phyloP scores from a whole-genome alignment of 2,888 invertebrate genomes.

The Adelphocoris suturalis region DNA sequence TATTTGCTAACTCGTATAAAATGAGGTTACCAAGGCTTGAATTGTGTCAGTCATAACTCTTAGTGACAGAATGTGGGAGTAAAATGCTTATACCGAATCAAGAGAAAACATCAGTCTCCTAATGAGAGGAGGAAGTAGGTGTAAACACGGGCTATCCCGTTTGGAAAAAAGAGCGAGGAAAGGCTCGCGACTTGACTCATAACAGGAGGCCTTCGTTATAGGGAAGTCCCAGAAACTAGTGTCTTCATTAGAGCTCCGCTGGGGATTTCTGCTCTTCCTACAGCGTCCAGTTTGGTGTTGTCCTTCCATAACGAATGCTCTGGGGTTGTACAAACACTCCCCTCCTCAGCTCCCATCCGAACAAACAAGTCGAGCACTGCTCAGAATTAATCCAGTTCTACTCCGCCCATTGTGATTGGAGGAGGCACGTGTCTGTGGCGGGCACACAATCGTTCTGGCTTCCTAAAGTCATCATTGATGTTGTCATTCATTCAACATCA shows the following conservation, averaged over 20 bases:
- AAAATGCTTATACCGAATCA: slow-evolving; percentile 16
- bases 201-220: slow-evolving; percentile 11
- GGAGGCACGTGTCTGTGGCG: not conserved
- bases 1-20: not conserved
- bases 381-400: slow-evolving; percentile 17
- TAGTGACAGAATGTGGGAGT: slow-evolving; percentile 16
- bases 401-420: not conserved
- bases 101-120: not conserved
- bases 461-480: too few species aligned
- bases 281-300: slow-evolving; percentile 24
- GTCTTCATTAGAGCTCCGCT: not conserved
- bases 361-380: slow-evolving; percentile 16
- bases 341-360: not conserved
- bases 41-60: not conserved
- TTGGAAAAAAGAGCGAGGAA: not conserved
- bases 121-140: slow-evolving; percentile 11
- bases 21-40: not conserved
- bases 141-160: not conserved
- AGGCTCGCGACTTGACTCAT: not conserved
- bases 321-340: not conserved
- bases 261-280: not conserved
- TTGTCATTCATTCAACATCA: too few species aligned
- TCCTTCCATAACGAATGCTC: slow-evolving; percentile 34
- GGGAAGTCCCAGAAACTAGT: not conserved
- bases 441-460: too few species aligned